Evolutionary conservation across 2,113 vertebrate species (phyloP).

Genomic region (Telmatochromis brichardi): DNA sequence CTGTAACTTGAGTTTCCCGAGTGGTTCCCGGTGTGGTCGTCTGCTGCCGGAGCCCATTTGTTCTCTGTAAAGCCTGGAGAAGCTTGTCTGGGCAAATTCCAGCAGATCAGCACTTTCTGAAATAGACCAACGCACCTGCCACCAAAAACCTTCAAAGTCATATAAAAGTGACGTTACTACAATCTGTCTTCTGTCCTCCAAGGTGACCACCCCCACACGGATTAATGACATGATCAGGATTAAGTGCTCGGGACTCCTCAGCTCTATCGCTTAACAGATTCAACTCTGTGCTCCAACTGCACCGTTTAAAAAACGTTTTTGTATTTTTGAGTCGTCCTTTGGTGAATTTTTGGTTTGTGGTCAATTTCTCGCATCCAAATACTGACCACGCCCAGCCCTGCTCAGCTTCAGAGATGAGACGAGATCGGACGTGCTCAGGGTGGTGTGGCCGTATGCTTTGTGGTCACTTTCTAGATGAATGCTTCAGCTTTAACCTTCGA

Average conservation of each 20-base stretch:
- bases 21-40: neutral
- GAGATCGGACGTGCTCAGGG: neutral
- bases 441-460: neutral
- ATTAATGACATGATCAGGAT: neutral
- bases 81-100: neutral
- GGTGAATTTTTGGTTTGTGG: neutral
- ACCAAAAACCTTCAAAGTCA: neutral
- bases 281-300: neutral
- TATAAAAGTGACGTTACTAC: neutral
- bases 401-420: neutral
- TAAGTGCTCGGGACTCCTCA: fast-evolving
- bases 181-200: neutral
- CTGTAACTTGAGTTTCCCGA: fast-evolving
- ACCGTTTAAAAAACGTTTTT: fast-evolving
- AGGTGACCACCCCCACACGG: neutral
- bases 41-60: neutral
- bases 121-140: neutral
- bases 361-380: neutral
- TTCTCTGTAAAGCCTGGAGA: neutral
- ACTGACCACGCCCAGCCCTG: neutral
- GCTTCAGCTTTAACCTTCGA: neutral
- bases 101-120: neutral
- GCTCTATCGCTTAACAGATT: neutral
- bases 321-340: neutral
- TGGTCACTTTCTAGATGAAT: neutral